Evolutionary conservation across 2,888 invertebrate species (phyloP), one percentile per base, ranked within the genome.

Genomic region (Melikaiella ostensackeni): DNA sequence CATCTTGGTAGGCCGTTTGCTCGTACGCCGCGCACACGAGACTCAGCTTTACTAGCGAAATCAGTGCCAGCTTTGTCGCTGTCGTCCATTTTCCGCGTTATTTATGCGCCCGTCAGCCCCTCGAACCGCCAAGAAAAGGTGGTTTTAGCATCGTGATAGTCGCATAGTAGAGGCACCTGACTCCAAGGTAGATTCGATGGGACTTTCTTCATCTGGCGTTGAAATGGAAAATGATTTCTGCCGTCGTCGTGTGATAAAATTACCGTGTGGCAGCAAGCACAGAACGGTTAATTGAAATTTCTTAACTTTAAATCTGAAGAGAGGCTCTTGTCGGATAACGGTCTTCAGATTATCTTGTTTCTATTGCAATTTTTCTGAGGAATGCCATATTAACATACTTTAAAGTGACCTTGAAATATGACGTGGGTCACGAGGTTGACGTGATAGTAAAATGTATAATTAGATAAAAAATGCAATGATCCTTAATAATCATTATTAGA

Each of bases 1-100:
- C 88, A 88, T 89, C 89, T 84, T 84, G 83, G 85, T 83, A 82
- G 85, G 81, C 85, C 85, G 86, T 85, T 86, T 82, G 81, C 79
- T 81, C 75, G 83, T 75, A 81, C 79, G 79, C 80, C 82, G 80
- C 55, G 63, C 84, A 80, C 80, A 81, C 80, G 81, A 73, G 70
- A 42, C 42, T 30, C 66, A 76, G 82, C 83, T 88, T 88, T 86
- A 86, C 86, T 81, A 84, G 88, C 87, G 84, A 88, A 88, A 88
- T 88, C 88, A 88, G 82, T 87, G 87, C 86, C 79, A 84, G 87
- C 87, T 88, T 87, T 87, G 86, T 88, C 87, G 87, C 88, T 88
- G 88, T 88, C 88, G 84, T 83, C 84, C 85, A 84, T 87, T 86
- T 88, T 86, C 85, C 85, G 79, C 80, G 83, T 88, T 88, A 87